A percentile compares a stretch with the other conserved stretches of the same genome.
Conservation (phyloP, 2,113 vertebrate genomes). For the Acanthisitta chloris region DNA sequence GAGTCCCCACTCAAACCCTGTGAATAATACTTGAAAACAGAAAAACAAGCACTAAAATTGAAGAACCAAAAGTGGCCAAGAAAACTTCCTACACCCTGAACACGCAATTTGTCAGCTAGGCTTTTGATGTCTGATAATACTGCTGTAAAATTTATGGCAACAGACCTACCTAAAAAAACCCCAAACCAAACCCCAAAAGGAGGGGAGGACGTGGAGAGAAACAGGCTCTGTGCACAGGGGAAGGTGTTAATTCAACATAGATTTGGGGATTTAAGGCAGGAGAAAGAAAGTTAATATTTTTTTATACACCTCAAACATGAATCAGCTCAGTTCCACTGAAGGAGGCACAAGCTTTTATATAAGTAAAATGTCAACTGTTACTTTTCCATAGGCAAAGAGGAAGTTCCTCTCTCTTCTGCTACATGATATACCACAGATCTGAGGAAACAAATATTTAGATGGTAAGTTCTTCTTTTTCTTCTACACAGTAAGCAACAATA, state of each 20-base stretch:
- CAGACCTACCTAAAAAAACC: background rate
- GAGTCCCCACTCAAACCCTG: background rate
- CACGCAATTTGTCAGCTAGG: background rate
- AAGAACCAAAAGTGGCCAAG: background rate
- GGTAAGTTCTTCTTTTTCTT: background rate
- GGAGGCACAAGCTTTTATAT: background rate
- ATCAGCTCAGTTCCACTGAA: background rate
- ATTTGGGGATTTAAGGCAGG: too few species aligned
- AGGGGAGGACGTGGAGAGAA: rapidly evolving
- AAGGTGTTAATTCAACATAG: too few species aligned
- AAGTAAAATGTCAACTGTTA: background rate
- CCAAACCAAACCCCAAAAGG: too few species aligned
- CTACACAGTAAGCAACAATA: background rate
- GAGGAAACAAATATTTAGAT: background rate
- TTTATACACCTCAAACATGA: background rate
- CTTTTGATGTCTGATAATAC: background rate
- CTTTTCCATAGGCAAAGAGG: background rate
- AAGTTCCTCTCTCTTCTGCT: background rate
- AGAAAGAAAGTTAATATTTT: background rate
- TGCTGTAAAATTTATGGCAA: background rate
- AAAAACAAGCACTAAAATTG: background rate
- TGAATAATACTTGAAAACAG: background rate
- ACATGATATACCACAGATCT: background rate
- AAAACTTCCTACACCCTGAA: background rate
- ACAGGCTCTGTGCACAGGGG: rapidly evolving